Base-by-base conservation (phyloP, 2,888 invertebrate genomes). In the Pristionchus entomophagus region DNA sequence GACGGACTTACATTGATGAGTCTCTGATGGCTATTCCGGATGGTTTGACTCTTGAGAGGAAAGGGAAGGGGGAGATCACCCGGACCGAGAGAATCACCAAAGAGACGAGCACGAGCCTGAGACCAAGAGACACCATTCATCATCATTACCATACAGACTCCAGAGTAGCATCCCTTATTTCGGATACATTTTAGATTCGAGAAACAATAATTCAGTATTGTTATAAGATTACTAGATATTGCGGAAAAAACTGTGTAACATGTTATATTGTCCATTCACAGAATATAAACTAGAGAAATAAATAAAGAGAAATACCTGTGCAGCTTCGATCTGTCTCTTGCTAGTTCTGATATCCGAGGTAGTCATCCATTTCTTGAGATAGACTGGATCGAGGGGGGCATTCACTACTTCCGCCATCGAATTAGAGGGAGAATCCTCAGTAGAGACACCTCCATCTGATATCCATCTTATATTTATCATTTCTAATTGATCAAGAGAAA, bases 271-370 rank as follows among this genome's bases (percentile, higher is more conserved):
- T n/a, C n/a, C n/a, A n/a, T n/a, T n/a, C n/a, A n/a, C n/a, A n/a
- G n/a, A n/a, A n/a, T n/a, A n/a, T n/a, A n/a, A n/a, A n/a, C n/a
- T n/a, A n/a, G n/a, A n/a, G n/a, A n/a, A n/a, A n/a, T n/a, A n/a
- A n/a, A n/a, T n/a, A n/a, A n/a, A n/a, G n/a, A n/a, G n/a, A n/a
- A n/a, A n/a, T n/a, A 83, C 82, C 62, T 83, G 59, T 26, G 82
- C 82, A 26, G 82, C 82, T 41, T 83, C 82, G 38, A 83, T 62
- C n/a, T 83, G 82, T 83, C 82, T 56, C 62, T 83, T 59, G 38
- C 41, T 62, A 17, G 62, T 62, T 83, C 82, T 22, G n/a, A 83
- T 83, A 62, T 59, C 62, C 29, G 82, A 17, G 26, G 59, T 59
- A 26, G 82, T 49, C 59, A 83, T 59, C 82, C 82, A 83, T 41